These are phyloP conservation scores for Albula glossodonta DNA, from an alignment of 2,113 vertebrate genomes.

Conservation along the genomic window DNA sequence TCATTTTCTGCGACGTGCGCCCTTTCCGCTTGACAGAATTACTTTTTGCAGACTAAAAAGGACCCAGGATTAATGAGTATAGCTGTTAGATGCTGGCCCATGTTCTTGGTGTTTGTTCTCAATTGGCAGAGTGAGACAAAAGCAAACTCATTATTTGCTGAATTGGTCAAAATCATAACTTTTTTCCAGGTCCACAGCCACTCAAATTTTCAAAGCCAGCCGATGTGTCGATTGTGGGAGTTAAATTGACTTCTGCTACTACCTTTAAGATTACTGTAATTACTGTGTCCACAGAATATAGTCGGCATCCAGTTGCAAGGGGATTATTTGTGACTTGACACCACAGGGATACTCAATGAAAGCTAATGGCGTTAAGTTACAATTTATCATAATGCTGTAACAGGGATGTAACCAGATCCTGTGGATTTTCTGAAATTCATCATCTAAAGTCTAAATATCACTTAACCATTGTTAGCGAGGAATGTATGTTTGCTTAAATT, in stretches of 20 bases:
- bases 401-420: neutral
- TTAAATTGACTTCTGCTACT: neutral
- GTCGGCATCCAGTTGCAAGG: neutral
- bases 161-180: neutral
- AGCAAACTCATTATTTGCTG: conserved; percentile 17
- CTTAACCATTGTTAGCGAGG: conserved; percentile 9
- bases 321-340: conserved; percentile 25
- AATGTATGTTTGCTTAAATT: neutral
- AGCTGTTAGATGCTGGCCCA: too few species aligned
- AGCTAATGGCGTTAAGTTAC: conserved; percentile 19
- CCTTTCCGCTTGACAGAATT: neutral
- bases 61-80: neutral
- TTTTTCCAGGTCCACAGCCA: neutral
- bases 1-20: neutral
- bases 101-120: neutral
- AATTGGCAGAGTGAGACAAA: too few species aligned
- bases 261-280: neutral
- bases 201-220: neutral
- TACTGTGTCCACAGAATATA: conserved; percentile 9
- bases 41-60: neutral
- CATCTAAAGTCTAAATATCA: neutral
- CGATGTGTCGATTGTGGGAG: neutral
- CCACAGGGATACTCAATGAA: neutral
- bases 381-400: conserved; percentile 22
- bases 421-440: neutral